A percentile compares a stretch with the other conserved stretches of the same genome.
Evolutionary conservation across 2,113 vertebrate species (phyloP).

Genomic region (Dasyprocta punctata): DNA sequence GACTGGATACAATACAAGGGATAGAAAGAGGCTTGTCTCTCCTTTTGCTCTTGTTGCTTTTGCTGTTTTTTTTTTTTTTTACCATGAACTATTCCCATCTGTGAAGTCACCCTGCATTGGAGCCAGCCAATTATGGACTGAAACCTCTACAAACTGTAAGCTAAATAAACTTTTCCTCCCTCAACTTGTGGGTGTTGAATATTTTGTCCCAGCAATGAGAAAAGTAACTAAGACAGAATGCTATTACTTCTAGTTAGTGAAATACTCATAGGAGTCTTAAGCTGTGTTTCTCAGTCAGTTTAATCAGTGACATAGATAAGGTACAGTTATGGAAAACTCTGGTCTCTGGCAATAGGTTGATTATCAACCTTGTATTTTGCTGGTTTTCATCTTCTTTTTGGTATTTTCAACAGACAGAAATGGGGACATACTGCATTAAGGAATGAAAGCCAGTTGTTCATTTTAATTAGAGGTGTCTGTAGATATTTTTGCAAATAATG

Average conservation of each 20-base stretch:
- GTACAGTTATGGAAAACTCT: background rate
- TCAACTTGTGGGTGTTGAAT: background rate
- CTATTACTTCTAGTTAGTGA: background rate
- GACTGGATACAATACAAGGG: too few species aligned
- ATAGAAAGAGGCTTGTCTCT: background rate
- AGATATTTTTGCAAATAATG: slow-evolving; percentile 21
- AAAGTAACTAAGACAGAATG: background rate
- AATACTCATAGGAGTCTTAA: slow-evolving; percentile 12
- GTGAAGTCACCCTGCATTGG: background rate
- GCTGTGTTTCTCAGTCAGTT: background rate
- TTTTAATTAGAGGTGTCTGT: background rate
- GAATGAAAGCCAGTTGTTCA: background rate
- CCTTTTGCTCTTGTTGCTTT: background rate
- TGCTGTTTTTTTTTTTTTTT: background rate
- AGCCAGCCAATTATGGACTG: background rate
- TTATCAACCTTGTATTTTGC: background rate
- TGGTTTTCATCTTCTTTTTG: background rate
- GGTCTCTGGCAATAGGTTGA: background rate
- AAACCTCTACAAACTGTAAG: background rate
- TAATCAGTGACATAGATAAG: background rate
- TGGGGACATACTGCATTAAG: background rate
- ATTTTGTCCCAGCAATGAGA: background rate
- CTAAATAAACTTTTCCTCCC: background rate
- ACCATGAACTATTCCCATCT: background rate
- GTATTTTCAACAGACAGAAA: slow-evolving; percentile 5